Base-by-base conservation (phyloP, 1,140 invertebrate species). In the Polyergus mexicanus region DNA sequence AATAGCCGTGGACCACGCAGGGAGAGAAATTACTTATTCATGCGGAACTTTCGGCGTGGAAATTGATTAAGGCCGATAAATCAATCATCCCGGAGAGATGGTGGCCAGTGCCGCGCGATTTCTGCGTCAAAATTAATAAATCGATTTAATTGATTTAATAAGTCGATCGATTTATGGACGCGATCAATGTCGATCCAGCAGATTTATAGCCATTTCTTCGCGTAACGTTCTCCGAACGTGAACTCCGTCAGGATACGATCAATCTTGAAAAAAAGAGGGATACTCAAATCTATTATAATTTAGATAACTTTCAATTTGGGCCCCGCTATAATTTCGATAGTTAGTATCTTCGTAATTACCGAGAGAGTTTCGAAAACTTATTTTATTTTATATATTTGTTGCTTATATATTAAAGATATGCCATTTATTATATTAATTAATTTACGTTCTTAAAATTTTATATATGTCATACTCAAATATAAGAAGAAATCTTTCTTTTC, bases 121-220 rank as follows among this genome's bases (percentile, higher is more conserved):
- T 86, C 51, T 85, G 83, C 60, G 66, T 88, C 88, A 86, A 89
- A 85, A 89, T 88, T 88, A 88, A 90, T 90, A 90, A 90, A 90
- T 90, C 62, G 89, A 90, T 84, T 84, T 90, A 86, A 90, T 90
- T 90, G 86, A 86, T 90, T 90, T 86, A 84, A 90, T 90, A 90
- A 90, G 75, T 90, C 78, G 88, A 84, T 83, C 80, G 86, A 88
- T 86, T 90, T 90, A 90, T 90, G 84, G 75, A 88, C 66, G 84
- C 77, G 88, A 90, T 90, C 84, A 90, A 54, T 85, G 89, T 90
- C 89, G 71, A 56, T 28, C 51, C 25, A 32, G 32, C 51, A 58
- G 58, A 62, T 78, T 85, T 78, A 80, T 76, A 65, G 38, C 60
- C 2, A 76, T 51, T 85, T 62, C 56, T 56, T 62, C 51, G 54